Conservation (phyloP, 2,797 vertebrate species). For the Triplophysa bombifrons region DNA sequence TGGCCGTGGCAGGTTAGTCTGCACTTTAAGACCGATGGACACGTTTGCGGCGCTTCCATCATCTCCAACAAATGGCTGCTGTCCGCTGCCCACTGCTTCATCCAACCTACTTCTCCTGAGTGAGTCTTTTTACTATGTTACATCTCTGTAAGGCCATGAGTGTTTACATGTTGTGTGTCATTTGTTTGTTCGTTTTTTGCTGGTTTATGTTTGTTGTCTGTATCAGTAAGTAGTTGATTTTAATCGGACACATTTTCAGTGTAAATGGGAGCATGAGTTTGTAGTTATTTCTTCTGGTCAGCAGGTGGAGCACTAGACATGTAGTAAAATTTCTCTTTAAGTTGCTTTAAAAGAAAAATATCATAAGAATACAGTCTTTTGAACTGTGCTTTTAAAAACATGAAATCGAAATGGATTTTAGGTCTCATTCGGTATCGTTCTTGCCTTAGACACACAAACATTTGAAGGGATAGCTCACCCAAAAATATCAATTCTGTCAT, state of each 20-base stretch:
- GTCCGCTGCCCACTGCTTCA: constrained; percentile 79
- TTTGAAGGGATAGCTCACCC: too few species aligned
- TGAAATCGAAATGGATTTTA: too few species aligned
- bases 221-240: neutral
- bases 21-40: constrained; percentile 65
- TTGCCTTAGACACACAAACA: too few species aligned
- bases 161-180: neutral
- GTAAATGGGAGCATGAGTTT: neutral
- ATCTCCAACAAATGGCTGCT: constrained; percentile 77
- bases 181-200: neutral
- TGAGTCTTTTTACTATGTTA: constrained; percentile 62
- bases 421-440: neutral
- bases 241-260: neutral
- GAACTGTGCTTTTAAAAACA: neutral
- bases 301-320: constrained; percentile 77
- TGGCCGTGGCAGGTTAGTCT: constrained; percentile 87
- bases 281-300: constrained; percentile 59
- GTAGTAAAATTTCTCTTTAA: constrained; percentile 48
- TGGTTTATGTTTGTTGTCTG: neutral
- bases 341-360: constrained; percentile 3
- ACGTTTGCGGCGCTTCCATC: constrained; percentile 78
- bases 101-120: constrained; percentile 4
- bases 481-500: too few species aligned
- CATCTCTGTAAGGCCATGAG: neutral
- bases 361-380: neutral